Conservation (phyloP, 2,888 invertebrate species). For the Tiliacea aurago region DNA sequence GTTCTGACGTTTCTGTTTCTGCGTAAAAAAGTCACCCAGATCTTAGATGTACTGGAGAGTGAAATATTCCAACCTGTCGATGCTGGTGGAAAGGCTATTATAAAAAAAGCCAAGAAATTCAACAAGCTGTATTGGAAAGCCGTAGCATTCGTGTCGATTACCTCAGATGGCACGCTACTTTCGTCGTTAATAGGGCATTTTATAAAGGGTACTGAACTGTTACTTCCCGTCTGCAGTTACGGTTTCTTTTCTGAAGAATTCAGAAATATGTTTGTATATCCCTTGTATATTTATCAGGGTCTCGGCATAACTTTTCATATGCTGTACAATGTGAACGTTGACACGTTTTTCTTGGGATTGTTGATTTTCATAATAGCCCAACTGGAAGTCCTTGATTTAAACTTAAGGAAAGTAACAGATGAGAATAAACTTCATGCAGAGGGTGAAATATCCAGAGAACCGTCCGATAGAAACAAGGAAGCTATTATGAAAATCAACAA, state of each 20-base stretch:
- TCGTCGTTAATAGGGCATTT: constrained; percentile 72
- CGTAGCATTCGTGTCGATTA: constrained; percentile 67
- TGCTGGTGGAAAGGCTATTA: constrained; percentile 65
- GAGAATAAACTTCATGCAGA: constrained; percentile 16
- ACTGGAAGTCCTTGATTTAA: constrained; percentile 76
- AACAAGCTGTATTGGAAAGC: constrained; percentile 74
- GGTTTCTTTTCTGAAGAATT: constrained; percentile 74
- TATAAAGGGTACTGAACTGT: constrained; percentile 64
- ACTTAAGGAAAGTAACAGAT: constrained; percentile 72
- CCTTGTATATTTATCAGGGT: constrained; percentile 77
- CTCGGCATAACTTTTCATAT: constrained; percentile 76
- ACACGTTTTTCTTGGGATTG: constrained; percentile 78
- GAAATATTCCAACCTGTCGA: constrained; percentile 74
- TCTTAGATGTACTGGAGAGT: constrained; percentile 73
- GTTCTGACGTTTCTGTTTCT: constrained; percentile 72
- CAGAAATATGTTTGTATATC: constrained; percentile 70
- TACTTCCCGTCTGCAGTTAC: constrained; percentile 74
- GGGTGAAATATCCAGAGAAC: constrained; percentile 9
- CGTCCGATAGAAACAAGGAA: constrained; percentile 47
- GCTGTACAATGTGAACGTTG: constrained; percentile 76
- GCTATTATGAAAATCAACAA: constrained; percentile 69
- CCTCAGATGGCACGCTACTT: constrained; percentile 66
- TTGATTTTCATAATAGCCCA: constrained; percentile 77
- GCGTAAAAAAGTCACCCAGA: constrained; percentile 67
- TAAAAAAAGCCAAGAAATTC: constrained; percentile 73